Evolutionary conservation across 2,113 vertebrate genomes (phyloP), one percentile per base, ranked within the genome.

Genomic region (Sitta europaea): DNA sequence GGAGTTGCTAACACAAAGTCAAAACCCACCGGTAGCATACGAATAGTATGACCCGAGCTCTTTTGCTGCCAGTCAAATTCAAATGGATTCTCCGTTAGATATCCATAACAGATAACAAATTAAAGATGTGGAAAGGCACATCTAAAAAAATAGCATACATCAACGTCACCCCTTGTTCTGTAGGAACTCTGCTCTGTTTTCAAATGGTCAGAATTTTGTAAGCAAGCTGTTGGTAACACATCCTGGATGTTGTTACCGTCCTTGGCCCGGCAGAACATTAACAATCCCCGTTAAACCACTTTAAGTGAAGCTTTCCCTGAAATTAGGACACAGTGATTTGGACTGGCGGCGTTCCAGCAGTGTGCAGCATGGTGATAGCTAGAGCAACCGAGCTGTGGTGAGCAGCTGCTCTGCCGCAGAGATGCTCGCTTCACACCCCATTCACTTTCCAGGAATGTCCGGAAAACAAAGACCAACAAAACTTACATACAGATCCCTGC

Each of bases 301-400:
- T 18, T 8, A 70, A 78, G 47, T 14, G 22, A 92, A 86, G 91
- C 86, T 87, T 71, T 57, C 55, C 62, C 54, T 33, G 91, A 89
- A 95, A 95, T 92, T 42, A 90, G 91, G 96, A 42, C 87, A 7
- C 68, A 62, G 67, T 9, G 43, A 55, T 80, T 67, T 20, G 48
- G 51, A 27, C 87, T 92, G 93, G 94, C 70, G 0, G 8, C 0
- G 2, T 66, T 92, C 91, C 96, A 92, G 73, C 77, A 42, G 57
- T 1, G 12, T 89, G 86, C 68, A 55, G 53, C 45, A 2, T 6
- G 29, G 66, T 57, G 81, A 85, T 82, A 89, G 83, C 68, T 25
- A 3, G 22, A 84, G 84, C 40, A 11, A 17, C 33, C 0, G 0
- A 38, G 38, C 67, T 25, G 71, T 14, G 50, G 54, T 13, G 45